A percentile compares a stretch with the other conserved stretches of the same genome.
These are phyloP conservation scores for Drepana arcuata DNA, from an alignment of 1,140 invertebrate genomes.

Conservation along the genomic window DNA sequence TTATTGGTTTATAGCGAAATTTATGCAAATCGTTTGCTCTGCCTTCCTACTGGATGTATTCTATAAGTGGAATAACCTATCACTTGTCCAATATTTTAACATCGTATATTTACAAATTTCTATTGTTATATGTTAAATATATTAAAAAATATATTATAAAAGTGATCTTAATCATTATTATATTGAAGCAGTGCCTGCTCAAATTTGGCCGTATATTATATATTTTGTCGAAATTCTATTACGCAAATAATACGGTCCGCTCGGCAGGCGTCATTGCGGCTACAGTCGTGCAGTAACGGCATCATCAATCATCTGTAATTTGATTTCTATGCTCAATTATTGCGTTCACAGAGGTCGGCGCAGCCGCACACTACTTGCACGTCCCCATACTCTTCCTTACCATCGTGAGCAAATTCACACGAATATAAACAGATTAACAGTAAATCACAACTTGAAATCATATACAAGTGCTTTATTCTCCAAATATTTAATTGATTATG, in stretches of 20 bases:
- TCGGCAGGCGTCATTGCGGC: slow-evolving; percentile 57
- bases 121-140: no score
- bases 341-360: slow-evolving; percentile 62
- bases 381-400: slow-evolving; percentile 22
- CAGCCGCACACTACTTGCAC: slow-evolving; percentile 43
- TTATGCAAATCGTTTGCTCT: no score
- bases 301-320: slow-evolving; percentile 71
- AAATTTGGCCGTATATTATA: no score
- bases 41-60: no score
- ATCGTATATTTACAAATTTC: no score
- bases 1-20: no score
- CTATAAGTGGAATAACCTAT: no score
- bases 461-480: neutral
- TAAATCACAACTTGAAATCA: neutral
- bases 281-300: slow-evolving; percentile 61
- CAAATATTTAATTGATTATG: neutral
- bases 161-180: no score
- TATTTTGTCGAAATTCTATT: slow-evolving; percentile 54
- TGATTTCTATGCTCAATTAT: slow-evolving; percentile 72
- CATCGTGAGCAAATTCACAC: slow-evolving; percentile 17
- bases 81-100: no score
- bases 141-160: no score
- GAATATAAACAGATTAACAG: slow-evolving; percentile 9
- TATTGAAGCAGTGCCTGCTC: no score
- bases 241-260: slow-evolving; percentile 57